phyloP scores from a whole-genome alignment of 2,888 invertebrate species.

The Saturnia japonica region DNA sequence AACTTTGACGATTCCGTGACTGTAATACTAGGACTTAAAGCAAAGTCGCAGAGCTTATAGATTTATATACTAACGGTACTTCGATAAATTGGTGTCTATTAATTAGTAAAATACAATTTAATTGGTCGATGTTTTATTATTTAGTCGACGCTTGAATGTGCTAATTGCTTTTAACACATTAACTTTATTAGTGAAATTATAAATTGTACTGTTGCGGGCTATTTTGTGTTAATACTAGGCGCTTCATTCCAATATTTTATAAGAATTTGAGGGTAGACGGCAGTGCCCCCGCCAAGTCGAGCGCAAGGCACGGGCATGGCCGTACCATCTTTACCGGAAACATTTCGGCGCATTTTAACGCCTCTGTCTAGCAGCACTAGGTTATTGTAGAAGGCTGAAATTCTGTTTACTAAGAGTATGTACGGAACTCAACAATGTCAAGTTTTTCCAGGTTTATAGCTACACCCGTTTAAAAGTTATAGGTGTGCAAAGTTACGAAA shows the following conservation, averaged over 20 bases:
- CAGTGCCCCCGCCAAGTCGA: too few relatives aligned
- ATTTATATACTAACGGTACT: constrained; percentile 57
- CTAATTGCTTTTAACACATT: not conserved
- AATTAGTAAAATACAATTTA: constrained; percentile 32
- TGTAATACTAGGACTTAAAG: constrained; percentile 64
- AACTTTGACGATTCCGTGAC: constrained; percentile 75
- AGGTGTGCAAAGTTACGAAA: too few relatives aligned
- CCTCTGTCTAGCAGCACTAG: too few relatives aligned
- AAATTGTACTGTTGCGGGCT: not conserved
- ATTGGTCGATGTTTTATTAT: constrained; percentile 11
- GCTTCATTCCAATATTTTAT: not conserved
- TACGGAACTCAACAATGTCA: too few relatives aligned
- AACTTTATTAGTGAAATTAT: not conserved
- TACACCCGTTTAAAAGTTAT: too few relatives aligned
- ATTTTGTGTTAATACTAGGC: not conserved
- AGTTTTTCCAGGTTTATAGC: too few relatives aligned
- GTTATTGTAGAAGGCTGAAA: too few relatives aligned
- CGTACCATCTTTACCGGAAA: too few relatives aligned
- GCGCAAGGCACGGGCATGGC: too few relatives aligned
- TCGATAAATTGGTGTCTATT: constrained; percentile 49
- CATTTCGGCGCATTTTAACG: too few relatives aligned
- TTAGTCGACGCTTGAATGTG: not conserved
- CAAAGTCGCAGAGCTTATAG: constrained; percentile 53
- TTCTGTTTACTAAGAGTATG: too few relatives aligned
- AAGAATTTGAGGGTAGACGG: too few relatives aligned